Percentiles rank a stretch among this genome's conserved stretches.
Evolutionary conservation across 92 coral and sea anemone genomes (phyloP).

Genomic region (Porites rus): DNA sequence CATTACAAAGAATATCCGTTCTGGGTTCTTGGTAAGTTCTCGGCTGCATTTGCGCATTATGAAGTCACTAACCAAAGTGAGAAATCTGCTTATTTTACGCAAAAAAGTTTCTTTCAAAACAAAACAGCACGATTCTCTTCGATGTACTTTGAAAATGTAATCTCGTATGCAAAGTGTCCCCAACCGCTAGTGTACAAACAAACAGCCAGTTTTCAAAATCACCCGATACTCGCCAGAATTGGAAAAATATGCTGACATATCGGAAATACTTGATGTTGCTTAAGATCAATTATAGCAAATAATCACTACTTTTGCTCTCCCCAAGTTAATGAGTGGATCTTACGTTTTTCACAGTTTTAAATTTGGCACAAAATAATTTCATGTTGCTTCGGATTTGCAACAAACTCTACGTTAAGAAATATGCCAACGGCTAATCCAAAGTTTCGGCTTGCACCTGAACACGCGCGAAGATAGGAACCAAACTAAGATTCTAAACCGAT

Average conservation of each 20-base stretch:
- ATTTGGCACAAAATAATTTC: not conserved
- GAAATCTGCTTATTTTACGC: not conserved
- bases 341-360: not conserved
- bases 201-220: conserved; percentile 34
- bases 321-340: not conserved
- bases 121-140: not conserved
- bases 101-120: not conserved
- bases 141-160: not conserved
- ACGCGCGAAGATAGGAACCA: no score
- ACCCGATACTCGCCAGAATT: not conserved
- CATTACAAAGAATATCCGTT: conserved; percentile 23
- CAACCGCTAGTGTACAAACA: conserved; percentile 21
- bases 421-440: not conserved
- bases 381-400: not conserved
- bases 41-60: not conserved
- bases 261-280: not conserved
- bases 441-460: no score
- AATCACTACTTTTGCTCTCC: not conserved
- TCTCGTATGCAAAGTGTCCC: conserved; percentile 7
- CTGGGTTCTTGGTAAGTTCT: not conserved
- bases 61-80: not conserved
- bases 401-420: not conserved
- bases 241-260: conserved; percentile 15
- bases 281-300: not conserved
- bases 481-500: no score